Conservation (phyloP, 2,113 vertebrate species). For the Macquaria ambigua region DNA sequence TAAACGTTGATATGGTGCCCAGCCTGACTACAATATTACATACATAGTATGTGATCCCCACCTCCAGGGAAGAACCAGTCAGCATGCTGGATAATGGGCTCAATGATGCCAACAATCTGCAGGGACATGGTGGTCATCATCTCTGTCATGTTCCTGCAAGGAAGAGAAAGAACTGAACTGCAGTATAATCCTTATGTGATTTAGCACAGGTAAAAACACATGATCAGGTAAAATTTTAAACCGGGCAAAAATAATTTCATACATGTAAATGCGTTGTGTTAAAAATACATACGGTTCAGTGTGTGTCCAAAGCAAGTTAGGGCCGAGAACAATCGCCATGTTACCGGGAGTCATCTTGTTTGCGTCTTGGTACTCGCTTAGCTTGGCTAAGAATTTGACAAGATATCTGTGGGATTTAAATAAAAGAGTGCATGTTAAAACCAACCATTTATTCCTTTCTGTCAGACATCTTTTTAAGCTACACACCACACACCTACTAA, state of each 20-base stretch:
- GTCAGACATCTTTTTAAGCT: not conserved
- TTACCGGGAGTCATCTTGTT: constrained; percentile 99
- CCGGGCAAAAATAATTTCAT: not conserved
- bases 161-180: not conserved
- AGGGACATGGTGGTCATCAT: constrained; percentile 99
- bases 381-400: constrained; percentile 95
- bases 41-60: constrained; percentile 71
- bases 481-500: too few relatives aligned
- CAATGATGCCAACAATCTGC: constrained; percentile 97
- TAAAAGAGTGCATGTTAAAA: constrained; percentile 3
- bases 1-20: not conserved
- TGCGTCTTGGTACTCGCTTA: constrained; percentile 93
- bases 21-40: constrained; percentile 22
- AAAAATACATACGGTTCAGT: constrained; percentile 88
- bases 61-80: constrained; percentile 99
- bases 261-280: not conserved
- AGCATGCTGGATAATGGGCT: constrained; percentile 97
- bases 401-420: constrained; percentile 89
- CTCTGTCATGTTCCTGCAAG: constrained; percentile 94
- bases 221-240: not conserved
- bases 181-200: not conserved
- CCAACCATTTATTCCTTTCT: not conserved
- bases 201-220: too few relatives aligned
- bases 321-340: constrained; percentile 97
- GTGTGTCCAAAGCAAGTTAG: constrained; percentile 96